Percentiles rank a stretch among this genome's conserved stretches.
phyloP scores from a whole-genome alignment of 2,797 vertebrate genomes.

The Alauda arvensis region DNA sequence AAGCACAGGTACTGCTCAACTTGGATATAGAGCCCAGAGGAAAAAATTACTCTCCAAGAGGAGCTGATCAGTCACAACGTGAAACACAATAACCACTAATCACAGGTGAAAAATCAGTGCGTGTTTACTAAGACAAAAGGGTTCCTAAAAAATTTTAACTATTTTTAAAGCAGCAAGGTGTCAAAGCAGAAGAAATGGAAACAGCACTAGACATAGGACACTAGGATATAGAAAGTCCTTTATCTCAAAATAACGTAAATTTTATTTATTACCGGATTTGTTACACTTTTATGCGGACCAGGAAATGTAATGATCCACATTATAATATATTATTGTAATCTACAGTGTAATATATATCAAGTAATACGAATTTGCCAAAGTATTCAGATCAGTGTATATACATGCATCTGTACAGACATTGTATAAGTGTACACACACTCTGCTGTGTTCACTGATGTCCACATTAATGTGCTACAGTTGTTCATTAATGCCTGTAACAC shows the following conservation, averaged over 20 bases:
- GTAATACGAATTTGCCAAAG: neutral
- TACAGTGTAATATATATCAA: neutral
- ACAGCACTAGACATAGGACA: neutral
- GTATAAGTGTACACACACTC: neutral
- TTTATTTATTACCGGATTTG: neutral
- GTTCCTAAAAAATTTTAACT: neutral
- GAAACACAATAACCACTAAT: neutral
- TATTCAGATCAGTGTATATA: neutral
- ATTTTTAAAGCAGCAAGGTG: neutral
- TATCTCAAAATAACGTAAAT: neutral
- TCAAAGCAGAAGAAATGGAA: neutral
- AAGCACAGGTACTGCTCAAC: neutral
- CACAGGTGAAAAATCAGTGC: slow-evolving; percentile 16
- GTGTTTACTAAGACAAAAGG: neutral
- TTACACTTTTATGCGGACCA: neutral
- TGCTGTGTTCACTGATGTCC: neutral
- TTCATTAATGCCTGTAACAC: neutral
- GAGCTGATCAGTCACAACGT: neutral
- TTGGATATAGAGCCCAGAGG: neutral
- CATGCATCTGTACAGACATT: neutral
- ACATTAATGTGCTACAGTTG: neutral
- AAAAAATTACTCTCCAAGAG: neutral
- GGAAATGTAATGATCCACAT: neutral
- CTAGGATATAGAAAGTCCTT: neutral
- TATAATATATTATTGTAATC: neutral